Evolutionary conservation across 2,888 invertebrate genomes (phyloP).

Genomic region (Drosophila quasianomalipes): DNA sequence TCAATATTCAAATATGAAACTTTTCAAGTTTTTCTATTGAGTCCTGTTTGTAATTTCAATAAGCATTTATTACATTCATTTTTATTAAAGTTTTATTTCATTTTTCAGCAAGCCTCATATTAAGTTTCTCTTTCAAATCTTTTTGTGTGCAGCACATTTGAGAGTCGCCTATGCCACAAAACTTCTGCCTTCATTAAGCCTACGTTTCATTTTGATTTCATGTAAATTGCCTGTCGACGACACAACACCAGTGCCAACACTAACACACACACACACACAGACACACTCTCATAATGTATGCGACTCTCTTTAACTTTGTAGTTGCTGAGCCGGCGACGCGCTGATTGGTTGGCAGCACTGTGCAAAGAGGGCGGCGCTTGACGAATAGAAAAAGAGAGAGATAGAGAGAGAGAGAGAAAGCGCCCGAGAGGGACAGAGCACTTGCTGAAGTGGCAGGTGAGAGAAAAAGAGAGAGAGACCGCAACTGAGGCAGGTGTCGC

Average conservation of each 20-base stretch:
- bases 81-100: background rate
- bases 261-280: constrained; percentile 19
- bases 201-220: constrained; percentile 79
- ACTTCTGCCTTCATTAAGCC: constrained; percentile 36
- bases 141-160: background rate
- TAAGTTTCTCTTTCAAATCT: background rate
- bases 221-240: constrained; percentile 78
- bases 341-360: constrained; percentile 44
- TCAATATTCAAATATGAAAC: background rate
- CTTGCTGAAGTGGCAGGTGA: constrained; percentile 11
- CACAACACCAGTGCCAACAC: constrained; percentile 66
- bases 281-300: constrained; percentile 3
- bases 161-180: constrained; percentile 12
- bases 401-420: background rate
- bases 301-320: constrained; percentile 16
- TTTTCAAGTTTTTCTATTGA: background rate
- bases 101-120: background rate
- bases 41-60: background rate
- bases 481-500: constrained; percentile 67
- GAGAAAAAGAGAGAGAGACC: constrained; percentile 14
- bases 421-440: background rate
- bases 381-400: background rate
- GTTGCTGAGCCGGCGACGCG: constrained; percentile 19
- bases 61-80: background rate
- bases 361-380: constrained; percentile 47